Base-by-base conservation (phyloP, 2,797 vertebrate genomes). In the Menidia menidia region DNA sequence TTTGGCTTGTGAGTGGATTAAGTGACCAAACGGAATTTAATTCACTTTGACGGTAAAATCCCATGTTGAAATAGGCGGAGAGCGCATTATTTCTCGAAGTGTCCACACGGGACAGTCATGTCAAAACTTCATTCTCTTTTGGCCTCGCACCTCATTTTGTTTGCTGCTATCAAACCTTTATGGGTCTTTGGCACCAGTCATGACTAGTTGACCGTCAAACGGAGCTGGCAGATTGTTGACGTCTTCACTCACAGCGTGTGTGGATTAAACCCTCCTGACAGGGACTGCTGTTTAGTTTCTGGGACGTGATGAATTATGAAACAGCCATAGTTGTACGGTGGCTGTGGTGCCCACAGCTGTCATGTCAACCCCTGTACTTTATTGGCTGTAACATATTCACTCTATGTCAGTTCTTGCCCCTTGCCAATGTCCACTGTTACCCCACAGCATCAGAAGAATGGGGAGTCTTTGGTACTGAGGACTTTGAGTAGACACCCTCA, bases 261-360 rank as follows among this genome's bases (percentile, higher is more conserved):
- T 15, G 68, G 53, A 78, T 81, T 85, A 82, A 88, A 85, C 1
- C 66, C 59, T 73, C 47, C 9, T 76, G 88, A 84, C 87, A 76
- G 80, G 48, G 53, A 51, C 79, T 10, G 78, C 80, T 68, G 85
- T 75, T 83, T 82, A 57, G 72, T 78, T 77, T 85, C 82, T 31
- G 73, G 69, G 61, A 82, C 68, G 54, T 61, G 58, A 87, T 86
- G 78, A 85, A 87, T 87, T 75, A 85, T 88, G 73, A 88, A 90
- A 76, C 58, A 52, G 56, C n/a, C 57, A 0, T 4, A 41, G 75
- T 72, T 47, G 56, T 51, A 13, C n/a, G 77, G 73, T 69, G 43
- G 73, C 58, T 12, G 15, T 4, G 3, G 6, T 15, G 15, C 39
- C 59, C 58, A 0, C 8, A 19, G 55, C n/a, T 69, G 64, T 71